A percentile compares a stretch with the other conserved stretches of the same genome.
phyloP scores from a whole-genome alignment of 2,113 vertebrate species.

The Podarcis cretensis region DNA sequence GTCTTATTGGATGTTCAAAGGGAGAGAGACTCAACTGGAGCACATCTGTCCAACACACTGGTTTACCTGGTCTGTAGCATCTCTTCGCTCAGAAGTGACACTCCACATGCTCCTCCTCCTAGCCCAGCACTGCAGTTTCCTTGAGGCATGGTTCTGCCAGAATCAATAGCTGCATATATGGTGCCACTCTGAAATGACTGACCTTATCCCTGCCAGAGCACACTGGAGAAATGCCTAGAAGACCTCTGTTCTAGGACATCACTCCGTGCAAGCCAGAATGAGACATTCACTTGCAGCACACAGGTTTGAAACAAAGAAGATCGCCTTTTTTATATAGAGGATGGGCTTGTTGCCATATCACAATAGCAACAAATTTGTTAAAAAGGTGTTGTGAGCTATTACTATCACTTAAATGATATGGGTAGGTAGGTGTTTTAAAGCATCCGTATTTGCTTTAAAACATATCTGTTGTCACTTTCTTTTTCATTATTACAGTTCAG shows the following conservation, averaged over 20 bases:
- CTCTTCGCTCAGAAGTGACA: neutral
- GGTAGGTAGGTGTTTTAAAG: too few species aligned
- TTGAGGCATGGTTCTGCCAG: neutral
- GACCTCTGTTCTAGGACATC: neutral
- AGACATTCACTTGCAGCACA: neutral
- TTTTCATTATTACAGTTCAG: too few species aligned
- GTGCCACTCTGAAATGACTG: neutral
- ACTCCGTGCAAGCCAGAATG: neutral
- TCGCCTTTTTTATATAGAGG: too few species aligned
- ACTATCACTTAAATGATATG: too few species aligned
- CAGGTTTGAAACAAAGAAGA: too few species aligned
- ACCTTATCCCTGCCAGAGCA: neutral
- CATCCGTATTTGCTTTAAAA: too few species aligned
- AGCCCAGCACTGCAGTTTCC: neutral
- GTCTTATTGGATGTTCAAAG: neutral
- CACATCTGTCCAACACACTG: neutral
- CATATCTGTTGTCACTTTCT: too few species aligned
- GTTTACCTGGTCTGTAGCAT: neutral
- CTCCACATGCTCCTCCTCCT: neutral
- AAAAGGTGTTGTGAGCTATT: too few species aligned
- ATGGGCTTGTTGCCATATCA: too few species aligned
- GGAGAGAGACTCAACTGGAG: neutral
- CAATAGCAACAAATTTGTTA: too few species aligned
- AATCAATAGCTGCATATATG: neutral
- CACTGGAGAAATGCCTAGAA: neutral